Evolutionary conservation across 2,888 invertebrate genomes (phyloP).

Genomic region (Phasia obesa): DNA sequence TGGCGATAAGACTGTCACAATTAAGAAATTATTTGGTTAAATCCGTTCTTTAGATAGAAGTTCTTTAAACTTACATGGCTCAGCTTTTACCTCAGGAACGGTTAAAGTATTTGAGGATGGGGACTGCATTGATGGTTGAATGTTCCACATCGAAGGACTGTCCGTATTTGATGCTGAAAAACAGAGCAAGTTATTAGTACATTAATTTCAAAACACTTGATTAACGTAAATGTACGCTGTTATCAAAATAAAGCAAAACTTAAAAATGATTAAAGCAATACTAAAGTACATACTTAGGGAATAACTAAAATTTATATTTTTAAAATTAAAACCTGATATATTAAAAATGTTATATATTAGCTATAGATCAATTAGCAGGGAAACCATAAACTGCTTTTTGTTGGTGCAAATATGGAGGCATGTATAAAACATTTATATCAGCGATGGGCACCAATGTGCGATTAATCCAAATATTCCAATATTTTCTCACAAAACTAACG

Average conservation of each 20-base stretch:
- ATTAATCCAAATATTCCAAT: no score
- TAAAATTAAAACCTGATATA: no score
- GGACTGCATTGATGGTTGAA: slow-evolving; percentile 60
- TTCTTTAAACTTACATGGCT: slow-evolving; percentile 75
- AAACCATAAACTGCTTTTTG: no score
- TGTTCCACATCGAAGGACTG: slow-evolving; percentile 48
- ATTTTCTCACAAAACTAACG: no score
- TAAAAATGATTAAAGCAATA: background rate
- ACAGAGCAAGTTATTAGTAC: background rate
- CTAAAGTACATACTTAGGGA: no score
- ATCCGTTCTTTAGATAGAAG: background rate
- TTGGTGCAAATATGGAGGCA: no score
- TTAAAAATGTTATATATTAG: no score
- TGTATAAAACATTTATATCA: no score
- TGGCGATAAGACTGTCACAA: slow-evolving; percentile 74
- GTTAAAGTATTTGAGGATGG: slow-evolving; percentile 45
- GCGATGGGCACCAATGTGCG: no score
- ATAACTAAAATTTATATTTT: no score
- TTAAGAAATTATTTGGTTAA: background rate
- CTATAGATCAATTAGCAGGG: no score
- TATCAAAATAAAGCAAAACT: background rate
- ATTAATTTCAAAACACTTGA: background rate
- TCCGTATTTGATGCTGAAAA: slow-evolving; percentile 38
- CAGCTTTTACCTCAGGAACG: slow-evolving; percentile 74
- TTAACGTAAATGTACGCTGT: background rate